A percentile compares a stretch with the other conserved stretches of the same genome.
phyloP scores from a whole-genome alignment of 2,797 vertebrate genomes.

The Sebastes hopkinsi region DNA sequence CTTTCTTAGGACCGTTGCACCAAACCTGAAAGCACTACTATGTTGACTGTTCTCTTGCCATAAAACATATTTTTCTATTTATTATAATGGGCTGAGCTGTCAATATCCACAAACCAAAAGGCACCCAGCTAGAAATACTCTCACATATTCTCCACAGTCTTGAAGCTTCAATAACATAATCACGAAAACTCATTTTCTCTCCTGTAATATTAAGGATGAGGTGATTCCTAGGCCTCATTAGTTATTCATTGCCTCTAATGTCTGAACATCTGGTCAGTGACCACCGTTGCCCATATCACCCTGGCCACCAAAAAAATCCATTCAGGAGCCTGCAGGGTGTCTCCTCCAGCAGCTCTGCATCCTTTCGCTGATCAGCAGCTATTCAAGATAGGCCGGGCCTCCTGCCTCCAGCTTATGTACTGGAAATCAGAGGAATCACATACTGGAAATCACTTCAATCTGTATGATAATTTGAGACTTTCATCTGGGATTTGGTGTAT shows the following conservation, averaged over 20 bases:
- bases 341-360: constrained; percentile 34
- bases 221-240: constrained; percentile 64
- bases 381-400: constrained; percentile 50
- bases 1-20: neutral
- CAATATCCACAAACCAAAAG: constrained; percentile 11
- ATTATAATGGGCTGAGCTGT: neutral
- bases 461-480: constrained; percentile 65
- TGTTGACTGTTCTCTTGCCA: neutral
- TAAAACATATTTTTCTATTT: neutral
- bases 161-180: constrained; percentile 27
- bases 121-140: neutral
- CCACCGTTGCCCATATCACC: neutral
- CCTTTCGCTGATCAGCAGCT: constrained; percentile 53
- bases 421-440: constrained; percentile 63
- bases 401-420: constrained; percentile 45
- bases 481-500: constrained; percentile 40
- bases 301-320: constrained; percentile 27
- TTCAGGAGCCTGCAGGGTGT: constrained; percentile 37
- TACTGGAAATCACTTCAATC: constrained; percentile 66
- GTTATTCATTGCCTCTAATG: constrained; percentile 73
- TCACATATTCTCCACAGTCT: constrained; percentile 18
- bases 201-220: constrained; percentile 29
- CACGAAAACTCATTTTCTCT: constrained; percentile 28
- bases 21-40: neutral
- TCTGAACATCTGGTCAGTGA: constrained; percentile 74